phyloP scores from a whole-genome alignment of 2,797 vertebrate species.

The Rhinatrema bivittatum region DNA sequence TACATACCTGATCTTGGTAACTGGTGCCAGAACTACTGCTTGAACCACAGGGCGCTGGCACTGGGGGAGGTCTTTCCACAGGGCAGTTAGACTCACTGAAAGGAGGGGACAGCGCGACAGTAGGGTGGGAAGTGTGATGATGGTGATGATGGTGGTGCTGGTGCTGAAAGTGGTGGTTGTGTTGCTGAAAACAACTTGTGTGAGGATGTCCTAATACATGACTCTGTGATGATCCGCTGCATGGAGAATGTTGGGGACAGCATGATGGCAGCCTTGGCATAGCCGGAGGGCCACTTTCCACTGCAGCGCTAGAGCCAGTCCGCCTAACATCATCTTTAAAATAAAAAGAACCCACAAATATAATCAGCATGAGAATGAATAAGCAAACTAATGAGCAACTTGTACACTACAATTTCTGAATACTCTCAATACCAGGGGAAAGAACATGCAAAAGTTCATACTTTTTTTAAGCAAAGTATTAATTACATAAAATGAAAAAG shows the following conservation, averaged over 20 bases:
- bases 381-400: too few species aligned
- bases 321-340: slow-evolving; percentile 75
- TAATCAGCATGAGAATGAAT: too few species aligned
- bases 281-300: slow-evolving; percentile 72
- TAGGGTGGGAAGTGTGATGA: slow-evolving; percentile 75
- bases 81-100: slow-evolving; percentile 82
- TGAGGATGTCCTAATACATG: slow-evolving; percentile 81
- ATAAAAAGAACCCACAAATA: slow-evolving; percentile 14
- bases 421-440: too few species aligned
- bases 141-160: slow-evolving; percentile 79
- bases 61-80: slow-evolving; percentile 79
- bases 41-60: slow-evolving; percentile 74
- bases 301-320: slow-evolving; percentile 57
- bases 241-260: slow-evolving; percentile 95
- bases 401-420: too few species aligned
- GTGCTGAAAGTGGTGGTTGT: slow-evolving; percentile 76
- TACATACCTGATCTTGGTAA: slow-evolving; percentile 89
- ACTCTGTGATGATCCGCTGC: slow-evolving; percentile 77
- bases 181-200: slow-evolving; percentile 81
- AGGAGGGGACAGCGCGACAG: slow-evolving; percentile 69
- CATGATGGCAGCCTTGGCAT: slow-evolving; percentile 94
- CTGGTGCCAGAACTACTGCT: slow-evolving; percentile 62
- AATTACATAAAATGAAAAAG: too few species aligned
- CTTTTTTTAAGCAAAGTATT: too few species aligned
- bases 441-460: too few species aligned